A percentile compares a stretch with the other conserved stretches of the same genome.
Evolutionary conservation across 2,888 invertebrate genomes (phyloP).

Genomic region (Pyrocoelia pectoralis): DNA sequence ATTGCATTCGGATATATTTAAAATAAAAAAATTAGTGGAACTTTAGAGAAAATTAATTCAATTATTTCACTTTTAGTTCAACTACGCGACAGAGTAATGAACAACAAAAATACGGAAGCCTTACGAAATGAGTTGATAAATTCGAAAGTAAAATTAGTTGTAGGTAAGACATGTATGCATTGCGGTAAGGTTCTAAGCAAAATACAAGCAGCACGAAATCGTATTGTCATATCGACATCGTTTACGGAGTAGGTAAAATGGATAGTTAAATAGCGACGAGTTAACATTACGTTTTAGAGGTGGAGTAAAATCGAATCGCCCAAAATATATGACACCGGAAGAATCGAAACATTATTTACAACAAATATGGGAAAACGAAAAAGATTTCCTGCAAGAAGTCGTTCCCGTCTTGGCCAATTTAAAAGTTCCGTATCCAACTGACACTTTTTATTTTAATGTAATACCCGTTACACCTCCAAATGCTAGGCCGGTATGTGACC

Average conservation of each 20-base stretch:
- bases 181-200: constrained; percentile 64
- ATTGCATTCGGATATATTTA: too few species aligned
- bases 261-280: constrained; percentile 26
- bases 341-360: constrained; percentile 58
- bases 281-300: constrained; percentile 51
- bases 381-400: constrained; percentile 72
- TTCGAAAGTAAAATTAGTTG: constrained; percentile 52
- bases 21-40: too few species aligned
- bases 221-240: constrained; percentile 63
- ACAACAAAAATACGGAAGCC: constrained; percentile 52
- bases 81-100: constrained; percentile 35
- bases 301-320: constrained; percentile 40
- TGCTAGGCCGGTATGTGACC: constrained; percentile 74
- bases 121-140: constrained; percentile 48
- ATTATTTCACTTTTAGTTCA: constrained; percentile 43
- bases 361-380: constrained; percentile 75
- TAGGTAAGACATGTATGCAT: constrained; percentile 63
- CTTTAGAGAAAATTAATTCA: background rate
- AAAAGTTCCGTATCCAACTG: constrained; percentile 69
- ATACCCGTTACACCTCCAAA: constrained; percentile 88
- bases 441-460: constrained; percentile 86
- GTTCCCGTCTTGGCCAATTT: constrained; percentile 71
- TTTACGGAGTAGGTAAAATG: constrained; percentile 50
- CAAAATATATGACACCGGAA: constrained; percentile 53
- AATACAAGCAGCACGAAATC: constrained; percentile 68